Percentiles rank a stretch among this genome's conserved stretches.
Evolutionary conservation across 2,888 invertebrate genomes (phyloP).

Genomic region (Hanleya hanleyi): DNA sequence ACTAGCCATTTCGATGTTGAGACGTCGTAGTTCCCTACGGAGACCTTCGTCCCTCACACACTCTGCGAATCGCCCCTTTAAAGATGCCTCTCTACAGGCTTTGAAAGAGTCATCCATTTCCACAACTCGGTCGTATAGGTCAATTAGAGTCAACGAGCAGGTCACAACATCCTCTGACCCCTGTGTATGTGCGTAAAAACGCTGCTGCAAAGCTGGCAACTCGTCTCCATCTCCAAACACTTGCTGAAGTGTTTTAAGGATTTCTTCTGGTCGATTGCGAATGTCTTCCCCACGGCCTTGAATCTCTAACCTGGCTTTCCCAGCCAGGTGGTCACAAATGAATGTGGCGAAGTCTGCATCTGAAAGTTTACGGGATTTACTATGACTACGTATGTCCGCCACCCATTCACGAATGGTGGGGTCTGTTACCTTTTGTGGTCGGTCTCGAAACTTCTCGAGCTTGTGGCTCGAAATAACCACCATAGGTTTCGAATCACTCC

Average conservation of each 20-base stretch:
- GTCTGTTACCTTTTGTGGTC: conserved; percentile 9
- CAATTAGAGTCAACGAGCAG: conserved; percentile 16
- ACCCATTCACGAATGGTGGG: conserved; percentile 14
- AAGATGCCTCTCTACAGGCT: neutral
- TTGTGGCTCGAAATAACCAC: neutral
- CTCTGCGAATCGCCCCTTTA: conserved; percentile 15
- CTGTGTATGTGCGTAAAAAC: conserved; percentile 11
- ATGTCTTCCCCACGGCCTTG: neutral
- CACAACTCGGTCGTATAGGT: conserved; percentile 13
- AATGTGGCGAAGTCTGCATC: neutral
- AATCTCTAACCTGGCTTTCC: neutral
- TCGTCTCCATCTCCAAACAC: conserved; percentile 22
- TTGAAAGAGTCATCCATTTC: conserved; percentile 5
- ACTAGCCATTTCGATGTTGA: conserved; percentile 11
- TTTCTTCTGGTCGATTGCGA: neutral
- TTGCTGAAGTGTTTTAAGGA: too few relatives aligned
- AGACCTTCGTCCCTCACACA: conserved; percentile 13
- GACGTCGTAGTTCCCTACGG: conserved; percentile 8
- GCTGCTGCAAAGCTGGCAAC: conserved; percentile 11
- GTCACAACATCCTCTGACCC: conserved; percentile 9
- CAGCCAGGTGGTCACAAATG: conserved; percentile 10
- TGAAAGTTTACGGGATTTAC: neutral
- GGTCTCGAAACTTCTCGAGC: conserved; percentile 14
- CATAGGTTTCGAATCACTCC: neutral
- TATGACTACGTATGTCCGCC: conserved; percentile 4